phyloP scores from a whole-genome alignment of 1,140 invertebrate genomes.

The Aleiodes sp. region DNA sequence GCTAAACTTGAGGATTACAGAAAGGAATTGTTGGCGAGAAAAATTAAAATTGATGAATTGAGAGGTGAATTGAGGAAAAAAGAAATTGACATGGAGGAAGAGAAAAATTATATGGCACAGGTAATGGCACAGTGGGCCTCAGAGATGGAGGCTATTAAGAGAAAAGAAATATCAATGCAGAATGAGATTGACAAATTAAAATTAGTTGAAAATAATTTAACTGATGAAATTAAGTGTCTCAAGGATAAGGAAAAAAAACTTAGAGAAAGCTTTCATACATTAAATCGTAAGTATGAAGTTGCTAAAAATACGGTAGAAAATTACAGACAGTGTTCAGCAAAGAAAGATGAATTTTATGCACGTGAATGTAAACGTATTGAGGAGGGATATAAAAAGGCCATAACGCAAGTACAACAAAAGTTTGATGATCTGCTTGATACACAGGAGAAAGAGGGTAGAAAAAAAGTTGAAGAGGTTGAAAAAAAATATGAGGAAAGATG shows the following conservation, averaged over 20 bases:
- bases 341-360: conserved; percentile 49
- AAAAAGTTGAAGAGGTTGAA: conserved; percentile 52
- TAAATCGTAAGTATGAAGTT: conserved; percentile 51
- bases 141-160: conserved; percentile 50
- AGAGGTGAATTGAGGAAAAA: conserved; percentile 44
- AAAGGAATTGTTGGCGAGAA: conserved; percentile 47
- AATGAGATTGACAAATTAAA: conserved; percentile 47
- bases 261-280: conserved; percentile 42
- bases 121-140: conserved; percentile 53
- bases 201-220: conserved; percentile 41
- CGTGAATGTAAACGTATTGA: conserved; percentile 54
- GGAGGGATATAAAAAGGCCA: conserved; percentile 54
- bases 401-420: conserved; percentile 54
- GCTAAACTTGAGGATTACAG: conserved; percentile 47
- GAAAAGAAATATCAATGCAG: conserved; percentile 45
- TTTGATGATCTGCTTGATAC: conserved; percentile 47
- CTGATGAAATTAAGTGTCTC: conserved; percentile 42
- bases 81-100: conserved; percentile 52
- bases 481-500: conserved; percentile 46
- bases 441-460: conserved; percentile 47
- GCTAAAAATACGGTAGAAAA: conserved; percentile 53
- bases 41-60: conserved; percentile 51
- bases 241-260: conserved; percentile 48
- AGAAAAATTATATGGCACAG: conserved; percentile 53
- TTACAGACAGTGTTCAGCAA: conserved; percentile 53